Base-by-base conservation (phyloP, 2,113 vertebrate species). In the Apodemus sylvaticus region DNA sequence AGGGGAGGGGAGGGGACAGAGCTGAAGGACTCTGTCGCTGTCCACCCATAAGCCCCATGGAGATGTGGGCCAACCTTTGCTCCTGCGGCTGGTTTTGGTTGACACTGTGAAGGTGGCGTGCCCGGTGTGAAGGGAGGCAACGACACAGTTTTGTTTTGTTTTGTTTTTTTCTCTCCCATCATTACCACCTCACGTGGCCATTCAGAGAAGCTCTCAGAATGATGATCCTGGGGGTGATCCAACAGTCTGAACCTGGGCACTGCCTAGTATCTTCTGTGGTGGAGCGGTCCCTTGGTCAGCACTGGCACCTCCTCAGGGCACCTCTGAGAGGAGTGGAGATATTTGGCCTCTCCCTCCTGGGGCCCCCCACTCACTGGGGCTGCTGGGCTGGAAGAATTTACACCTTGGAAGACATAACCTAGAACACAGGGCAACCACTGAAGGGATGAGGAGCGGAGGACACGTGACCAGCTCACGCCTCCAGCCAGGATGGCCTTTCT, bases 381-480 rank as follows among this genome's bases (percentile, higher is more conserved):
- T 74, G 51, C 62, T 60, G 51, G n/a, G 0, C 0, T 7, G 8
- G 90, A 92, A 81, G 76, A 66, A 77, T 39, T 71, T 26, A 14
- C 0, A 29, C 51, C 36, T 39, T 14, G 9, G 60, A 53, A 89
- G 73, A 86, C 11, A 55, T 1, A n/a, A 82, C 29, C 82, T 31
- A 24, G 85, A 42, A 36, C 29, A 58, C 19, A 14, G n/a, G 64
- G 62, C 22, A 36, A 6, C 0, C 0, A 66, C 0, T 0, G 58
- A 76, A 64, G 62, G 14, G 55, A 74, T 42, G 10, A 3, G 6
- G 60, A 58, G 60, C n/a, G 12, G 51, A 31, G 22, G 88, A 24
- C 1, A 0, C 1, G 12, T 53, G 88, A n/a, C 39, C 39, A 0
- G 0, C 42, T 64, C 0, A 0, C 0, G 89, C 70, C 55, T 83